phyloP scores from a whole-genome alignment of 2,888 invertebrate species.

The Cactoblastis cactorum region DNA sequence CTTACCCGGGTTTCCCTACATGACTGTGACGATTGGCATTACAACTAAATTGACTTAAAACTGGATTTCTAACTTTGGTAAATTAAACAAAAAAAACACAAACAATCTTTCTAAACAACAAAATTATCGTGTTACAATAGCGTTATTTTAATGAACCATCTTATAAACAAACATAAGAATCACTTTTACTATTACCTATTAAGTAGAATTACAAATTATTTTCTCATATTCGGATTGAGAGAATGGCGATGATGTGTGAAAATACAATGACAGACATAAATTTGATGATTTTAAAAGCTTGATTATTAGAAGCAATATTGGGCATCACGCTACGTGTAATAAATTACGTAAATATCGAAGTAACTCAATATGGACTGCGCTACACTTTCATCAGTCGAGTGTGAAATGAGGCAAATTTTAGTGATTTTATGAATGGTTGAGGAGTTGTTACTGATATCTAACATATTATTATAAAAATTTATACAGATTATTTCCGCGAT shows the following conservation, averaged over 20 bases:
- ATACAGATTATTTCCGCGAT: no score
- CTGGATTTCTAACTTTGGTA: constrained; percentile 15
- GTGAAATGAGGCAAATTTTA: neutral
- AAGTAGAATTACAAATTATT: no score
- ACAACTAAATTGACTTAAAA: constrained; percentile 16
- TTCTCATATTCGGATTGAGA: no score
- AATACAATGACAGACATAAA: no score
- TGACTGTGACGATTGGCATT: constrained; percentile 22
- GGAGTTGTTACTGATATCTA: neutral
- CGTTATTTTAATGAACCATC: no score
- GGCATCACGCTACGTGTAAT: neutral
- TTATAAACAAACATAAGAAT: no score
- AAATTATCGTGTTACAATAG: no score
- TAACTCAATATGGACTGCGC: neutral
- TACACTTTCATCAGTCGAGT: neutral
- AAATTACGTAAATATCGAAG: neutral
- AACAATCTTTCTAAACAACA: neutral
- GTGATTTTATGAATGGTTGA: neutral
- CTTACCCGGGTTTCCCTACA: constrained; percentile 25
- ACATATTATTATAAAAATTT: no score
- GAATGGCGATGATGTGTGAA: no score
- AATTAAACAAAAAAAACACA: constrained; percentile 4
- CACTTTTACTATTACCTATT: no score
- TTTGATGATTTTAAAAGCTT: no score
- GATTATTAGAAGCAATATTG: no score